phyloP scores from a whole-genome alignment of 1,140 invertebrate species.

The Gryon sp. region DNA sequence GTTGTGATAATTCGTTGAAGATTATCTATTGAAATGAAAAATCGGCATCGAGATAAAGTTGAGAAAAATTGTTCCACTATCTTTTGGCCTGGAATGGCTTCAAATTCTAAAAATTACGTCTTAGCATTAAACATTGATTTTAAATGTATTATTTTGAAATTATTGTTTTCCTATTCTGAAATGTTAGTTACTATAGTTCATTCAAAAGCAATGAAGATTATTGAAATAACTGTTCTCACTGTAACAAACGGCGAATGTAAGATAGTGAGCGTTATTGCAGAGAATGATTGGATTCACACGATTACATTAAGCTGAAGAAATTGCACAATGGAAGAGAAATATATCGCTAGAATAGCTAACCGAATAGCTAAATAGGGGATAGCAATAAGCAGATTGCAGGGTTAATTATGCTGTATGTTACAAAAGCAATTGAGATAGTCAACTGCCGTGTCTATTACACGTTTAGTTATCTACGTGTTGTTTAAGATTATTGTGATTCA shows the following conservation, averaged over 20 bases:
- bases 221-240: slow-evolving; percentile 39
- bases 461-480: slow-evolving; percentile 36
- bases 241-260: slow-evolving; percentile 37
- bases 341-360: slow-evolving; percentile 50
- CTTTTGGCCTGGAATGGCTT: too few relatives aligned
- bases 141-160: slow-evolving; percentile 4
- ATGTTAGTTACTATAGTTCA: background rate
- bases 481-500: slow-evolving; percentile 45
- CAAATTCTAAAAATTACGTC: too few relatives aligned
- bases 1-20: slow-evolving; percentile 63
- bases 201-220: slow-evolving; percentile 11
- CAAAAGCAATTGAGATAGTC: slow-evolving; percentile 60
- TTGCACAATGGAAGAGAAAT: slow-evolving; percentile 47
- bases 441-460: slow-evolving; percentile 45
- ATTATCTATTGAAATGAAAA: slow-evolving; percentile 56
- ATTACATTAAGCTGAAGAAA: slow-evolving; percentile 63
- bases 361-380: slow-evolving; percentile 56
- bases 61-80: background rate
- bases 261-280: slow-evolving; percentile 22
- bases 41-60: slow-evolving; percentile 29
- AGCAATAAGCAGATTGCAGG: slow-evolving; percentile 55
- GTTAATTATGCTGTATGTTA: slow-evolving; percentile 62
- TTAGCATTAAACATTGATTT: too few relatives aligned
- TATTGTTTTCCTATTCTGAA: slow-evolving; percentile 1
- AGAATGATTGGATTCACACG: slow-evolving; percentile 56